phyloP scores from a whole-genome alignment of 2,888 invertebrate species.

The Chrysolina oricalcia region DNA sequence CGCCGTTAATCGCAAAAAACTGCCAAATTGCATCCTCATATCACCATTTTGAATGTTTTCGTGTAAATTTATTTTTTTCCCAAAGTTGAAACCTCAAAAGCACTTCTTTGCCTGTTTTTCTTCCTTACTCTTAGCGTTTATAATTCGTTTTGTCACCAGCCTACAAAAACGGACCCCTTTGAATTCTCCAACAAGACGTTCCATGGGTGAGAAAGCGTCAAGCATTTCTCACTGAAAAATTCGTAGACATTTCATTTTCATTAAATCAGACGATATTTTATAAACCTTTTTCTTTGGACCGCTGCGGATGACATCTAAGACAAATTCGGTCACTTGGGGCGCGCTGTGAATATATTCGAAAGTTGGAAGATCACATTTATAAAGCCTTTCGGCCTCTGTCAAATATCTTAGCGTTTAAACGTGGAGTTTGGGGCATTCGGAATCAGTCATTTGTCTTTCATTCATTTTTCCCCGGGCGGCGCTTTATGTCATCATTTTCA shows the following conservation, averaged over 20 bases:
- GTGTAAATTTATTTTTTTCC: no score
- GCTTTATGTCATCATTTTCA: constrained; percentile 4
- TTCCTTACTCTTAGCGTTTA: no score
- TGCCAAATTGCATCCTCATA: no score
- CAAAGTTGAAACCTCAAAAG: no score
- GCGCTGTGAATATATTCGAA: constrained; percentile 51
- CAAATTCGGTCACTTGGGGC: constrained; percentile 63
- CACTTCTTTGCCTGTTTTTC: no score
- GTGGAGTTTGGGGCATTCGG: constrained; percentile 4
- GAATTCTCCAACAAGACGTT: background rate
- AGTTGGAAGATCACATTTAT: constrained; percentile 63
- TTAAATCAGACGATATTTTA: constrained; percentile 69
- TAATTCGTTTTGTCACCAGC: no score
- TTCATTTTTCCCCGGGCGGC: constrained; percentile 8
- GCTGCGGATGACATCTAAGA: constrained; percentile 65
- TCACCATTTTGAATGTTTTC: no score
- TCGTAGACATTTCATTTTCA: constrained; percentile 65
- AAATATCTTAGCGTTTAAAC: constrained; percentile 32
- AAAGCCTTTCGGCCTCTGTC: constrained; percentile 53
- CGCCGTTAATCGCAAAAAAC: no score
- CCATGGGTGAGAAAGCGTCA: constrained; percentile 55
- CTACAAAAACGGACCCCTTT: background rate
- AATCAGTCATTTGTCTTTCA: constrained; percentile 20
- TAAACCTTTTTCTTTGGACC: constrained; percentile 64
- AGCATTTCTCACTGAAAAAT: constrained; percentile 57